Percentiles rank a stretch among this genome's conserved stretches.
Evolutionary conservation across 2,113 vertebrate genomes (phyloP).

Genomic region (Tetraodon nigroviridis): DNA sequence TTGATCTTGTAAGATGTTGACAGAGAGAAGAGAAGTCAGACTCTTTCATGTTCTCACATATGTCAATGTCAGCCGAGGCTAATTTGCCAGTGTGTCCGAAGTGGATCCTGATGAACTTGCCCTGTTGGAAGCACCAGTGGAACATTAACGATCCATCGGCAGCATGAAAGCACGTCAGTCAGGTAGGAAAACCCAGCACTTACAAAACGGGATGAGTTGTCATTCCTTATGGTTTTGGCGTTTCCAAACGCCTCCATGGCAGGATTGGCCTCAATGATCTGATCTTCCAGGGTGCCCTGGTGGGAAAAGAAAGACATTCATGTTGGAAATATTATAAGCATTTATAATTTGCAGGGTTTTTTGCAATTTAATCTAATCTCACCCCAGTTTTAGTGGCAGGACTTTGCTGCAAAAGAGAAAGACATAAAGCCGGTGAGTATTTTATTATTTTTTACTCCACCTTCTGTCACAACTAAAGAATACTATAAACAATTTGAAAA

Average conservation of each 20-base stretch:
- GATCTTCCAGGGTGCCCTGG: slow-evolving; percentile 90
- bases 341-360: background rate
- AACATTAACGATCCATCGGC: background rate
- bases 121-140: slow-evolving; percentile 62
- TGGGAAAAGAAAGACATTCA: background rate
- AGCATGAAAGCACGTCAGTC: background rate
- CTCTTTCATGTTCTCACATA: slow-evolving; percentile 76
- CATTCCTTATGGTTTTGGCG: slow-evolving; percentile 91
- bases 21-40: background rate
- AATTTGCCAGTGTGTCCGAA: slow-evolving; percentile 90
- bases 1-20: background rate
- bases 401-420: slow-evolving; percentile 69
- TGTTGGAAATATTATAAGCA: background rate
- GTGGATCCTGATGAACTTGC: slow-evolving; percentile 95
- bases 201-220: slow-evolving; percentile 94
- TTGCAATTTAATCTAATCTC: slow-evolving; percentile 70
- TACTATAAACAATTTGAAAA: slow-evolving; percentile 33
- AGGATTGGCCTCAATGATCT: slow-evolving; percentile 94
- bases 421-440: slow-evolving; percentile 13
- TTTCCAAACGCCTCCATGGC: slow-evolving; percentile 96
- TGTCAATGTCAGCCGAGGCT: slow-evolving; percentile 88
- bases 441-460: background rate
- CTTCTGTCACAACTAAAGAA: slow-evolving; percentile 19
- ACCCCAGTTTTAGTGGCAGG: slow-evolving; percentile 87
- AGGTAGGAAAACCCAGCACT: slow-evolving; percentile 55